Conservation (phyloP, 2,113 vertebrate species). For the Capra hircus region DNA sequence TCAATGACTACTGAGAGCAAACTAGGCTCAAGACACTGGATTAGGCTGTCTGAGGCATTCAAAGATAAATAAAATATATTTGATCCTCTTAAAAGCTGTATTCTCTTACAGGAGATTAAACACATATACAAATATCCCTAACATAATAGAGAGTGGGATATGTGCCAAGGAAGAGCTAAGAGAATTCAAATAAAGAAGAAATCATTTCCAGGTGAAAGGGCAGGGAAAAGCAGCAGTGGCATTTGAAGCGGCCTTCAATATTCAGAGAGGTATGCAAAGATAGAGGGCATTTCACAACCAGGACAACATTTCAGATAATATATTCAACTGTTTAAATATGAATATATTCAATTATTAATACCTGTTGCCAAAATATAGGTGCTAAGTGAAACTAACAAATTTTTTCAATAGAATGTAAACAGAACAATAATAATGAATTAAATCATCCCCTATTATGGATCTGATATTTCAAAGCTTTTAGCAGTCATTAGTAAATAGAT, state of each 20-base stretch:
- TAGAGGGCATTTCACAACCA: not conserved
- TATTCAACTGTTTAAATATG: not conserved
- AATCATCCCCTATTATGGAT: not conserved
- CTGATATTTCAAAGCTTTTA: slow-evolving; percentile 7
- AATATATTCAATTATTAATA: not conserved
- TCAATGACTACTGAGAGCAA: not conserved
- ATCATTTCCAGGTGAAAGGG: not conserved
- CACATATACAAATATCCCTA: not conserved
- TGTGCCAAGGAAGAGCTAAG: not conserved
- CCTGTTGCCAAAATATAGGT: not conserved
- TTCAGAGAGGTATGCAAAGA: not conserved
- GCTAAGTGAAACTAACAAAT: not conserved
- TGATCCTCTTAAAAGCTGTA: not conserved
- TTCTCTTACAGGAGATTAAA: not conserved
- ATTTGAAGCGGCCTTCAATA: not conserved
- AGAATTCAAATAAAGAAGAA: slow-evolving; percentile 14
- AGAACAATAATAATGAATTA: slow-evolving; percentile 1
- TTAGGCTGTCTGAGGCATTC: not conserved
- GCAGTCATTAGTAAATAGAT: not conserved
- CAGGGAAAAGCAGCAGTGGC: not conserved
- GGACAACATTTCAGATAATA: not conserved
- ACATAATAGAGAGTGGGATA: not conserved
- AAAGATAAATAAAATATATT: not conserved
- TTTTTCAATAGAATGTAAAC: not conserved
- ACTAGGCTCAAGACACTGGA: not conserved